Conservation (phyloP, 2,888 invertebrate genomes). For the Morpho deidamia region DNA sequence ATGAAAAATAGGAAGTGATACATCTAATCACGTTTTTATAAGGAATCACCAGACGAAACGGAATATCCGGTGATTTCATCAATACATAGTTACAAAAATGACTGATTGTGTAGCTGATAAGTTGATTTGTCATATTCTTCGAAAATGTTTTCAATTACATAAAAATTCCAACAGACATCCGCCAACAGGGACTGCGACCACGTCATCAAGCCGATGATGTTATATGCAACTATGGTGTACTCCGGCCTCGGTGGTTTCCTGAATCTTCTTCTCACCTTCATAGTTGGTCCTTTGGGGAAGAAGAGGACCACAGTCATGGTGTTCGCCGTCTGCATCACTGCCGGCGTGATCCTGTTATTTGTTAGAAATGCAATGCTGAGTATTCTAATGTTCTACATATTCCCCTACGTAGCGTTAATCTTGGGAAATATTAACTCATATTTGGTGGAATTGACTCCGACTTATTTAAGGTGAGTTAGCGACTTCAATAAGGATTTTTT, state of each 20-base stretch:
- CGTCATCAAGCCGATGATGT: slow-evolving; percentile 43
- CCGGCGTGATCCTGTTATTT: slow-evolving; percentile 46
- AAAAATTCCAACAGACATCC: slow-evolving; percentile 27
- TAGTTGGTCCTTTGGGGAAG: slow-evolving; percentile 50
- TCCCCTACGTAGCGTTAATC: slow-evolving; percentile 52
- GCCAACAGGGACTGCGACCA: slow-evolving; percentile 40
- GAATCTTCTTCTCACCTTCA: slow-evolving; percentile 46
- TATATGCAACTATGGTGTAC: slow-evolving; percentile 57
- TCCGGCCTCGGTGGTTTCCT: slow-evolving; percentile 41
- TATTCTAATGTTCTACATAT: slow-evolving; percentile 50
- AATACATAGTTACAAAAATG: no score
- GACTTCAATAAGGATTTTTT: no score
- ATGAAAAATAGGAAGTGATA: no score
- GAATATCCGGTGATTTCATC: no score
- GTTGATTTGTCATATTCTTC: not conserved
- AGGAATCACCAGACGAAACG: no score
- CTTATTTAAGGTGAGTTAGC: slow-evolving; percentile 49
- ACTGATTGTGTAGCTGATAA: no score
- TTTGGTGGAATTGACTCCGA: slow-evolving; percentile 60
- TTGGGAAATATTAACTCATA: slow-evolving; percentile 59
- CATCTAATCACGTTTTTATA: no score
- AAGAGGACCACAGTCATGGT: slow-evolving; percentile 44
- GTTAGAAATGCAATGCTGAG: slow-evolving; percentile 48
- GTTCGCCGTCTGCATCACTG: slow-evolving; percentile 36
- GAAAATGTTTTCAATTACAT: no score